Conservation (phyloP, 92 coral and sea anemone species). For the Meandrina meandrites region DNA sequence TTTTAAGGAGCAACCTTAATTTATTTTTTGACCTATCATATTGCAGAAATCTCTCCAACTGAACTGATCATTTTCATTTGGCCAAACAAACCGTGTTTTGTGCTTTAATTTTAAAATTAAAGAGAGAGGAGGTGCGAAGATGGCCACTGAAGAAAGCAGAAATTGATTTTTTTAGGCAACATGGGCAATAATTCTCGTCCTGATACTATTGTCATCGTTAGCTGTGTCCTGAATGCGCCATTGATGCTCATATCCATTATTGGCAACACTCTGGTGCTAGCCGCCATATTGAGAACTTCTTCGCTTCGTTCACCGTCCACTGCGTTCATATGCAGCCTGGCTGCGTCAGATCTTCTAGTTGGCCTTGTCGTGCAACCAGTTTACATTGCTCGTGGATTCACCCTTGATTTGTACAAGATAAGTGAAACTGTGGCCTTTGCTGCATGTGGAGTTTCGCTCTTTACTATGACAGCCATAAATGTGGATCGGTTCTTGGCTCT, state of each 20-base stretch:
- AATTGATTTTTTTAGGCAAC: neutral
- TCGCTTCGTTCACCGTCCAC: conserved; percentile 3
- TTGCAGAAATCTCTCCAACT: too few relatives aligned
- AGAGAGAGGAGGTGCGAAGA: neutral
- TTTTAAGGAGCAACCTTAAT: too few relatives aligned
- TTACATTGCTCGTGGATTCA: neutral
- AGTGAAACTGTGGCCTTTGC: neutral
- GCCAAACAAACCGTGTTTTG: too few relatives aligned
- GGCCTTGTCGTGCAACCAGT: neutral
- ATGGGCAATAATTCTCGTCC: neutral
- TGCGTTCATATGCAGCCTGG: neutral
- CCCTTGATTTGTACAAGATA: neutral
- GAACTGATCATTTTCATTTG: too few relatives aligned
- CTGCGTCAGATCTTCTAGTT: neutral
- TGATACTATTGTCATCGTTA: neutral
- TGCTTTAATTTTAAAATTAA: too few relatives aligned
- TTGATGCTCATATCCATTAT: neutral
- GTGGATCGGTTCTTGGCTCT: conserved; percentile 26
- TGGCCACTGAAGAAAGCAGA: neutral
- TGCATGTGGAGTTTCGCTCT: neutral
- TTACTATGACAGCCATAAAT: neutral
- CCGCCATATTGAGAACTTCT: conserved; percentile 8
- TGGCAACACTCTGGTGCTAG: neutral
- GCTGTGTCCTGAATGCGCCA: neutral
- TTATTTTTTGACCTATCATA: too few relatives aligned